Evolutionary conservation across 2,113 vertebrate genomes (phyloP), one percentile per base, ranked within the genome.

Genomic region (Eretmochelys imbricata): DNA sequence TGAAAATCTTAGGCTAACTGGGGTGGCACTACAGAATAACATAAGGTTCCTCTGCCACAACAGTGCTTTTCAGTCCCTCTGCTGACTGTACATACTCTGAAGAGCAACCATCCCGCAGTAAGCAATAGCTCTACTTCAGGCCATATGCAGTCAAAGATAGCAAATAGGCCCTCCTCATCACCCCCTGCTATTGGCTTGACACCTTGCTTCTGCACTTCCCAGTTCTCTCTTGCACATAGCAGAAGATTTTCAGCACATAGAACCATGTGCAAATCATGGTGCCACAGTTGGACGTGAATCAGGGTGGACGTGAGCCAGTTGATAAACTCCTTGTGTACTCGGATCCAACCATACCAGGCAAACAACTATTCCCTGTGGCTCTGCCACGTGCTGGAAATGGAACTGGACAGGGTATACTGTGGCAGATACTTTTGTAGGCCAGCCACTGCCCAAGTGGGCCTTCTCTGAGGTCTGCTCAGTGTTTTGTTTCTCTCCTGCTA

Each of bases 81-180:
- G 6, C 14, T 88, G 48, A 46, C 16, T 78, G 31, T 6, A 55
- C 53, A 54, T 54, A 8, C 53, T 84, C n/a, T 84, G 1, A 4
- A 12, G 3, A n/a, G 9, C 19, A 90, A 35, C 0, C 31, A 95
- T 5, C 0, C 0, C 51, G 2, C 35, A 87, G 10, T 3, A 50
- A 6, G 29, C 57, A 62, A 13, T 35, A 35, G 62, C 62, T 65
- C 62, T 65, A 35, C 5, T 35, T 65, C 16, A 17, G 4, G 2
- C 3, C 1, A 1, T 89, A 14, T 8, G 78, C 6, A 59, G 25
- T 35, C 3, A 88, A 81, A 91, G 8, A 13, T 12, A 48, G 1
- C 27, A 88, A 31, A 88, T 82, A 76, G 24, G 42, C 2, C 53
- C 16, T 0, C 2, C 5, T 42, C 0, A 2, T 92, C 24, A 46